These are phyloP conservation scores for Cloeon dipterum DNA, from an alignment of 2,888 invertebrate species.

Conservation along the genomic window DNA sequence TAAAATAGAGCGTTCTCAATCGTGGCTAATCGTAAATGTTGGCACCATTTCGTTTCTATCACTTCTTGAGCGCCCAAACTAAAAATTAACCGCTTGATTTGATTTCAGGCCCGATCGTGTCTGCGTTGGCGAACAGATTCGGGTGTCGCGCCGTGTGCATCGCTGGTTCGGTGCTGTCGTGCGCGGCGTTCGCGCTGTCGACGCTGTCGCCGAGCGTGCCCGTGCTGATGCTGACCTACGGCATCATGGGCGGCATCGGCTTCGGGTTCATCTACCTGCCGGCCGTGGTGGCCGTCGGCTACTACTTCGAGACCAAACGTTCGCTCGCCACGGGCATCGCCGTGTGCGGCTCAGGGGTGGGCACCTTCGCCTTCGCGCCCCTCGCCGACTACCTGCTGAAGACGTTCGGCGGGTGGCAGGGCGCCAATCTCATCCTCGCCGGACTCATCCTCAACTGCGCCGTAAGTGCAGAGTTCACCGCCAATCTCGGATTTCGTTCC, in stretches of 20 bases:
- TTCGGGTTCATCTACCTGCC: slow-evolving; percentile 88
- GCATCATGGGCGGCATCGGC: slow-evolving; percentile 79
- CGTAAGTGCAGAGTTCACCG: no score
- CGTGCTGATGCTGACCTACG: slow-evolving; percentile 81
- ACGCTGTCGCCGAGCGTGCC: slow-evolving; percentile 70
- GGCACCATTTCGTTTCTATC: no score
- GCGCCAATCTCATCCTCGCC: slow-evolving; percentile 74
- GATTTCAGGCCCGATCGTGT: slow-evolving; percentile 88
- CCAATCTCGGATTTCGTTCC: no score
- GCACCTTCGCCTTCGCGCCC: slow-evolving; percentile 89
- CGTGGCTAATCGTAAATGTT: no score
- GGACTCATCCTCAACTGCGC: slow-evolving; percentile 80
- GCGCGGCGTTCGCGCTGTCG: slow-evolving; percentile 63
- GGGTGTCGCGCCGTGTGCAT: slow-evolving; percentile 89
- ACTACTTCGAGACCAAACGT: slow-evolving; percentile 89
- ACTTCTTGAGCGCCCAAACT: no score
- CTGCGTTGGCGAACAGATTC: slow-evolving; percentile 86
- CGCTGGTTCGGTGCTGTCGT: slow-evolving; percentile 66
- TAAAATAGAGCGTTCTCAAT: no score
- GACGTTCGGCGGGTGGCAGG: slow-evolving; percentile 69
- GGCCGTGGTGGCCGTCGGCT: slow-evolving; percentile 89
- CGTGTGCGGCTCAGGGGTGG: slow-evolving; percentile 88
- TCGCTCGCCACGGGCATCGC: slow-evolving; percentile 88
- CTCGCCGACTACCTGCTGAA: slow-evolving; percentile 58
- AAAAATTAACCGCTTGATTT: no score